phyloP scores from a whole-genome alignment of 2,797 vertebrate species.

The Bovichtus variegatus region DNA sequence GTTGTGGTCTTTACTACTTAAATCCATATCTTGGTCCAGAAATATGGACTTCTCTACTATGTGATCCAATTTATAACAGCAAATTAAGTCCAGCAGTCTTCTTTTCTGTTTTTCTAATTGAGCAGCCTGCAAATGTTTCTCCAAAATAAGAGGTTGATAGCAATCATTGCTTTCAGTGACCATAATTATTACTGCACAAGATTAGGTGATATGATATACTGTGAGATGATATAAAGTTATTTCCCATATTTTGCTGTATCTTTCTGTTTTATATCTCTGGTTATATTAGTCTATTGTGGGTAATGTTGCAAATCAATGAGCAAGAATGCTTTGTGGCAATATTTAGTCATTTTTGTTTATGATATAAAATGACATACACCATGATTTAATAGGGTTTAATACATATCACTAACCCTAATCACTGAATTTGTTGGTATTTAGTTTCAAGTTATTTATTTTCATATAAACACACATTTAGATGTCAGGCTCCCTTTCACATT shows the following conservation, averaged over 20 bases:
- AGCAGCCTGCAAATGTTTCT: neutral
- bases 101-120: neutral
- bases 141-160: neutral
- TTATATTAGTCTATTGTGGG: neutral
- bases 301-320: neutral
- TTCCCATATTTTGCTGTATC: neutral
- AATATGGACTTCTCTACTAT: neutral
- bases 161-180: neutral
- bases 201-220: neutral
- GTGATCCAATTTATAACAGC: neutral
- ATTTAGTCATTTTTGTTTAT: neutral
- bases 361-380: neutral
- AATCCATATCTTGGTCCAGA: neutral
- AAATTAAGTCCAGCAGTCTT: conserved; percentile 12
- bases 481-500: too few species aligned
- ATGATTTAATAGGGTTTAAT: neutral
- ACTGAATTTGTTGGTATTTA: neutral
- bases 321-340: neutral
- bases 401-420: neutral
- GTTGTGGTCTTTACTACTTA: neutral
- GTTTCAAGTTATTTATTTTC: neutral
- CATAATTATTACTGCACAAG: too few species aligned
- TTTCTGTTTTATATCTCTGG: neutral
- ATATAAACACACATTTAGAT: too few species aligned
- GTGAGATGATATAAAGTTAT: neutral